Conservation (phyloP, 2,113 vertebrate species). For the Origma solitaria region DNA sequence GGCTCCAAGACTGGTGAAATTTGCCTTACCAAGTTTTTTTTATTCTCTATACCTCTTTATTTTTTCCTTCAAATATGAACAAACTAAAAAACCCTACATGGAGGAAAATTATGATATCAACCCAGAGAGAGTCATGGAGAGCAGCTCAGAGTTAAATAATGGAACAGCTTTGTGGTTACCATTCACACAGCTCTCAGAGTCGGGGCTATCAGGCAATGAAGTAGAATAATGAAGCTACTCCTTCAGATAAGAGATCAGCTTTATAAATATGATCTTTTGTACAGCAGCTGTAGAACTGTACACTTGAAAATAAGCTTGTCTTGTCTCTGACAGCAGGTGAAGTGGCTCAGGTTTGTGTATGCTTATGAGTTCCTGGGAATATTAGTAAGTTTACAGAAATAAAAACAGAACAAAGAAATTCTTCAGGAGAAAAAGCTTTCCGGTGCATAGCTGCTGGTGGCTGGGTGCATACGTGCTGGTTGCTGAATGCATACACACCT, state of each 20-base stretch:
- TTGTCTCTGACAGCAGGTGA: slow-evolving; percentile 59
- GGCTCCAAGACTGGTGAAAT: slow-evolving; percentile 16
- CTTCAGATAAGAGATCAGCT: slow-evolving; percentile 64
- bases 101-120: slow-evolving; percentile 58
- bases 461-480: neutral
- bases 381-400: slow-evolving; percentile 40
- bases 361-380: slow-evolving; percentile 57
- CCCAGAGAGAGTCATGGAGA: slow-evolving; percentile 58
- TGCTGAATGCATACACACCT: neutral
- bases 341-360: slow-evolving; percentile 63
- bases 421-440: neutral
- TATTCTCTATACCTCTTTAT: slow-evolving; percentile 4
- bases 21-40: slow-evolving; percentile 7
- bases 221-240: slow-evolving; percentile 64
- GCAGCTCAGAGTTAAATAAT: slow-evolving; percentile 64
- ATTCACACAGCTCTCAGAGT: slow-evolving; percentile 55
- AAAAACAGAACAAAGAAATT: slow-evolving; percentile 48
- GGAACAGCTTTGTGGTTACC: slow-evolving; percentile 64
- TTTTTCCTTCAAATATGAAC: slow-evolving; percentile 50
- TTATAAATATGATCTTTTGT: slow-evolving; percentile 68
- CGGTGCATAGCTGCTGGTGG: neutral
- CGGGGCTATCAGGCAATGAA: slow-evolving; percentile 59
- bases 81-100: slow-evolving; percentile 44
- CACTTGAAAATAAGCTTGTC: slow-evolving; percentile 65
- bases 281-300: slow-evolving; percentile 59